Conservation (phyloP, 2,113 vertebrate species). For the Daubentonia madagascariensis region DNA sequence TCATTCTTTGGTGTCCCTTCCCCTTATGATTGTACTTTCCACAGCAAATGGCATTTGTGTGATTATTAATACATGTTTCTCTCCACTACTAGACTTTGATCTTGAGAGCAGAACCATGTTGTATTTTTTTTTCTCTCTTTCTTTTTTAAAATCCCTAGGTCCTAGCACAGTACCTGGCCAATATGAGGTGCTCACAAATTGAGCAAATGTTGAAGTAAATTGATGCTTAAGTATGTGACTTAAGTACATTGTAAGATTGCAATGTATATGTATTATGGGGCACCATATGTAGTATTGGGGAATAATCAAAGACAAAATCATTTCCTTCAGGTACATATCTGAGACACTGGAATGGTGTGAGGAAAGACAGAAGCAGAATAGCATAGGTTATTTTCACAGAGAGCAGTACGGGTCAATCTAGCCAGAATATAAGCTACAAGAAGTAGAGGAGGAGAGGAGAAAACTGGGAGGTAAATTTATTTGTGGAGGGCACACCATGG, state of each 20-base stretch:
- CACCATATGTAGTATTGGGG: background rate
- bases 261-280: background rate
- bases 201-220: slow-evolving; percentile 1
- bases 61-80: background rate
- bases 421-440: background rate
- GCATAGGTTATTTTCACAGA: background rate
- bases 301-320: background rate
- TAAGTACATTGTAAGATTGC: background rate
- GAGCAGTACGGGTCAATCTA: background rate
- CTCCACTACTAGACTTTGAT: background rate
- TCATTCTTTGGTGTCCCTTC: background rate
- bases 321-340: background rate
- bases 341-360: background rate
- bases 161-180: background rate
- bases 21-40: background rate
- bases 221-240: background rate
- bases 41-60: background rate
- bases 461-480: background rate
- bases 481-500: background rate
- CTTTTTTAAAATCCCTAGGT: background rate
- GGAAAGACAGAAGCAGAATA: background rate
- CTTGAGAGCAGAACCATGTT: background rate
- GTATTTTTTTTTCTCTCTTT: background rate
- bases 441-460: background rate
- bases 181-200: background rate